Conservation (phyloP, 2,113 vertebrate species). For the Hyperopisus bebe region DNA sequence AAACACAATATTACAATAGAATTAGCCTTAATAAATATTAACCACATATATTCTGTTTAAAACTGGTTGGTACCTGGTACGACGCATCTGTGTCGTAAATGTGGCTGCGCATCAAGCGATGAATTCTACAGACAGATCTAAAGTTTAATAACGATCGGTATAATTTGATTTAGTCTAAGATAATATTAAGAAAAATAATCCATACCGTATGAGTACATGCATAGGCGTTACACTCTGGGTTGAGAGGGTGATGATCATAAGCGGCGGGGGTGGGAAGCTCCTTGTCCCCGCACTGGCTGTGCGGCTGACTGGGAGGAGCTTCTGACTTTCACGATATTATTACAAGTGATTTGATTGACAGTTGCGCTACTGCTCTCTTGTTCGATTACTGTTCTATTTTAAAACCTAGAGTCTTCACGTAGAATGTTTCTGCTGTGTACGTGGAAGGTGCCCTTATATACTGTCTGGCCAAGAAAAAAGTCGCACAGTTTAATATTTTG, state of each 20-base stretch:
- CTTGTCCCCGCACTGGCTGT: neutral
- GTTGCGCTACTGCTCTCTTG: neutral
- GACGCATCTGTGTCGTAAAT: neutral
- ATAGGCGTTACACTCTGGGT: neutral
- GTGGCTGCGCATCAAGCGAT: neutral
- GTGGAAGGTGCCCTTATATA: neutral
- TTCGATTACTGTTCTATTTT: neutral
- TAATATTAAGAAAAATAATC: neutral
- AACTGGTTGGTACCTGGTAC: neutral
- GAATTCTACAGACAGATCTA: neutral
- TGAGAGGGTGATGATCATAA: neutral
- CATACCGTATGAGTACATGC: neutral
- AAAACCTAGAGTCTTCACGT: neutral
- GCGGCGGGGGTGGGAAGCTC: neutral
- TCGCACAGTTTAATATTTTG: no score
- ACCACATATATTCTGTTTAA: neutral
- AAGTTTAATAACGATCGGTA: neutral
- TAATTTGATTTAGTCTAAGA: neutral
- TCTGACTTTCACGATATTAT: no score
- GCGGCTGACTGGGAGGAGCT: no score
- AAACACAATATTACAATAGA: neutral
- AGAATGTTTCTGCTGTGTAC: neutral
- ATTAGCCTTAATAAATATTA: neutral
- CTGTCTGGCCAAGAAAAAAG: neutral
- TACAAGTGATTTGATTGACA: neutral